phyloP scores from a whole-genome alignment of 2,888 invertebrate genomes.

The Scaptomyza caliginosa region DNA sequence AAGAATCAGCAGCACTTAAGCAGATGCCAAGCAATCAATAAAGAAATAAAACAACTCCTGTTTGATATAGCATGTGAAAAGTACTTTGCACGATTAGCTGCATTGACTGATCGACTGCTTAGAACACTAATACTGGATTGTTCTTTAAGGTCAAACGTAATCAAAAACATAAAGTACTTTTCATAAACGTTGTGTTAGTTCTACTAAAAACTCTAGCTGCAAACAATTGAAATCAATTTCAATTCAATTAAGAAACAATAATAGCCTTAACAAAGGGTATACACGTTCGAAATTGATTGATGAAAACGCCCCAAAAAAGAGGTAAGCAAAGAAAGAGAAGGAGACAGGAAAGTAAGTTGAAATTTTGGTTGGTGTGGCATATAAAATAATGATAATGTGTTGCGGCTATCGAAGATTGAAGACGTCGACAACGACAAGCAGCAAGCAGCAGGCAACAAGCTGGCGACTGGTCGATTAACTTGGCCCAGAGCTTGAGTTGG shows the following conservation, averaged over 20 bases:
- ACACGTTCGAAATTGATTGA: conserved; percentile 68
- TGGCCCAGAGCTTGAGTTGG: conserved; percentile 22
- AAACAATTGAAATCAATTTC: background rate
- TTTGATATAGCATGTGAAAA: conserved; percentile 39
- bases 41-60: conserved; percentile 3
- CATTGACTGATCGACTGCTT: background rate
- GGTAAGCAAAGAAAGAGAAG: conserved; percentile 1
- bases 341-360: conserved; percentile 8
- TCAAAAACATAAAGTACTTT: no score
- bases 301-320: conserved; percentile 70
- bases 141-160: no score
- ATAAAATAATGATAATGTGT: conserved; percentile 75
- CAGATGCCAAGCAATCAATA: conserved; percentile 16
- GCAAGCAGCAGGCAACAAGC: conserved; percentile 10
- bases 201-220: background rate
- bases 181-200: no score
- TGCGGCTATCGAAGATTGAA: conserved; percentile 61
- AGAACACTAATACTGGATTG: background rate
- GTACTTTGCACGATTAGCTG: background rate
- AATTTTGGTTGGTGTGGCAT: conserved; percentile 63
- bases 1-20: conserved; percentile 11
- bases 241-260: background rate
- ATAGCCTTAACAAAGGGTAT: background rate
- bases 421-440: conserved; percentile 13
- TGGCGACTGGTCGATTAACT: conserved; percentile 42